Evolutionary conservation across 1,140 invertebrate genomes (phyloP).

Genomic region (Panagrolaimus sp.): DNA sequence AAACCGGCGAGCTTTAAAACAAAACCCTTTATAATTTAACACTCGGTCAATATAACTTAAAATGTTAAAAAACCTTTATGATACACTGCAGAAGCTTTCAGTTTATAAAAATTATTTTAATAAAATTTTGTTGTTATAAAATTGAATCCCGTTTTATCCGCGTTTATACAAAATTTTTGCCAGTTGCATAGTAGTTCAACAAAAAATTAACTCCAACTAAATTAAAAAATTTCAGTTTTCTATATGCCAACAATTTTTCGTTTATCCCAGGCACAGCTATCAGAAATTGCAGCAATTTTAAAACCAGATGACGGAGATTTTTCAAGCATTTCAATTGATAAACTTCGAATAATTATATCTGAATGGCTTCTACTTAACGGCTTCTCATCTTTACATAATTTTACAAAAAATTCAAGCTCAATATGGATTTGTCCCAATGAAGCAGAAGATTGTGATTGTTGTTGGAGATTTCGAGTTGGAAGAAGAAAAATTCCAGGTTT

Average conservation of each 20-base stretch:
- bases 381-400: conserved; percentile 6
- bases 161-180: too few relatives aligned
- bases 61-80: too few relatives aligned
- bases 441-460: conserved; percentile 11
- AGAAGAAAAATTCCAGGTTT: neutral
- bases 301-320: neutral
- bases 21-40: too few relatives aligned
- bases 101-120: too few relatives aligned
- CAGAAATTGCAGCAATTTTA: neutral
- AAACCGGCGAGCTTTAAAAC: too few relatives aligned
- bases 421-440: neutral
- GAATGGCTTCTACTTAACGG: conserved; percentile 13
- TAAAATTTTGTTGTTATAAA: too few relatives aligned
- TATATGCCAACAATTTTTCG: conserved; percentile 11
- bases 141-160: too few relatives aligned
- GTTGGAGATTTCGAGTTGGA: conserved; percentile 7
- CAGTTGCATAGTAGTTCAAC: too few relatives aligned
- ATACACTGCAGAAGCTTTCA: too few relatives aligned
- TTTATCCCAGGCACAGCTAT: neutral
- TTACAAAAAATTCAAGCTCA: neutral
- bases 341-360: conserved; percentile 7
- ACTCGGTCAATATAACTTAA: too few relatives aligned
- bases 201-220: too few relatives aligned
- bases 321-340: neutral
- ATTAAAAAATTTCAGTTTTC: too few relatives aligned